Base-by-base conservation (phyloP, 1,140 invertebrate genomes). In the Macrobrachium rosenbergii region DNA sequence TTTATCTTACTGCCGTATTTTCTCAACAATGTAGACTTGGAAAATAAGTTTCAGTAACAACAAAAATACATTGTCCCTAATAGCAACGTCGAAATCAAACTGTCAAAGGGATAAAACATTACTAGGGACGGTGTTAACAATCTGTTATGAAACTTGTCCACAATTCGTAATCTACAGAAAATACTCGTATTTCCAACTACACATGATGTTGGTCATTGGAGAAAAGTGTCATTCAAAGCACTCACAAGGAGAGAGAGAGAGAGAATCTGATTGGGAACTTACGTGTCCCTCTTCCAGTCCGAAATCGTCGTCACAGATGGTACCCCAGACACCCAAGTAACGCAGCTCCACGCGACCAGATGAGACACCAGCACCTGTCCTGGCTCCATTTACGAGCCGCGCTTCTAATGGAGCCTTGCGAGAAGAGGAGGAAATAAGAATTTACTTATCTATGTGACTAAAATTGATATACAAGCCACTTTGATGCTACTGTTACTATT, bases 271-370 rank as follows among this genome's bases (percentile, higher is more conserved):
- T 14, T 6, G 7, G 19, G 2, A 1, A 83, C 88, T 90, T 80
- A 88, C 87, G 63, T 88, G 89, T 23, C 88, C 89, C 58, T 95
- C 93, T 80, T 93, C 92, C 21, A 92, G 90, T 37, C 94, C 94
- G 90, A 96, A 96, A 90, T 95, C 94, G 90, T 96, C 96, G 90
- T 97, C 96, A 91, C 96, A 97, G 14, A 96, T 93, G 0, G 95
- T 95, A 2, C 96, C 95, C 96, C 95, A 96, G 7, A 94, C 92
- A 8, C 94, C 95, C 88, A 94, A 93, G 90, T 95, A 94, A 83
- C 93, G 92, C 0, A 96, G 93, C 92, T 96, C 95, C 0, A 96
- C 92, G 67, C 95, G 92, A 2, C 96, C 96, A 91, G 95, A 94
- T 37, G 93, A 83, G 93, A 92, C 0, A 96, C 91, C 75, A 95